phyloP scores from a whole-genome alignment of 2,888 invertebrate species.

The Stictocephala bisonia region DNA sequence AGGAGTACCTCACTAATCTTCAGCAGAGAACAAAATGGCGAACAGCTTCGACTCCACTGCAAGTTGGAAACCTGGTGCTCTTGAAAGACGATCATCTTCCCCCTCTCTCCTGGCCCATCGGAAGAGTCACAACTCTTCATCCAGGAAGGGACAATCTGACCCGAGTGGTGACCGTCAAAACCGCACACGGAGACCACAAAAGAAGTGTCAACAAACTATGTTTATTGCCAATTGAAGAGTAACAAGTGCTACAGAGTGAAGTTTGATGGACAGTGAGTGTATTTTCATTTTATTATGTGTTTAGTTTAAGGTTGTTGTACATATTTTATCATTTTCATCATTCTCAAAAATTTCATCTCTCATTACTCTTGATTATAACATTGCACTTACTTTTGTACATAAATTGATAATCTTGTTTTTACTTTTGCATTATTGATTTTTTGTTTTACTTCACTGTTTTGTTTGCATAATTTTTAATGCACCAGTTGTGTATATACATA shows the following conservation, averaged over 20 bases:
- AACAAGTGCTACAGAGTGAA: not conserved
- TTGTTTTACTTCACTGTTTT: no score
- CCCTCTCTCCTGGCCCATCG: not conserved
- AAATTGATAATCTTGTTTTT: no score
- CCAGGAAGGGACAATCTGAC: not conserved
- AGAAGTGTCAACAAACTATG: no score
- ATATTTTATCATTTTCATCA: not conserved
- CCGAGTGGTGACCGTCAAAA: not conserved
- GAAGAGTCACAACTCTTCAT: no score
- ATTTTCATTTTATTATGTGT: not conserved
- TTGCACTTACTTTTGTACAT: no score
- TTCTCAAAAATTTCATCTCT: not conserved
- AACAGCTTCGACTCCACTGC: no score
- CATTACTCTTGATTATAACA: no score
- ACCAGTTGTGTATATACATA: no score
- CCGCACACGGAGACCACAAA: no score
- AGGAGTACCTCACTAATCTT: conserved; percentile 55
- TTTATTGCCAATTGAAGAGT: no score
- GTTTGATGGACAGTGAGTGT: not conserved
- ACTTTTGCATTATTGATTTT: no score
- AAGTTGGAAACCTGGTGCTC: not conserved
- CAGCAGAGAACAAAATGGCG: conserved; percentile 48
- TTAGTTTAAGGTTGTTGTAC: not conserved
- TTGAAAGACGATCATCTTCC: not conserved
- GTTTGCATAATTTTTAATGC: no score